Conservation (phyloP, 2,797 vertebrate species). For the Ptychobarbus kaznakovi region DNA sequence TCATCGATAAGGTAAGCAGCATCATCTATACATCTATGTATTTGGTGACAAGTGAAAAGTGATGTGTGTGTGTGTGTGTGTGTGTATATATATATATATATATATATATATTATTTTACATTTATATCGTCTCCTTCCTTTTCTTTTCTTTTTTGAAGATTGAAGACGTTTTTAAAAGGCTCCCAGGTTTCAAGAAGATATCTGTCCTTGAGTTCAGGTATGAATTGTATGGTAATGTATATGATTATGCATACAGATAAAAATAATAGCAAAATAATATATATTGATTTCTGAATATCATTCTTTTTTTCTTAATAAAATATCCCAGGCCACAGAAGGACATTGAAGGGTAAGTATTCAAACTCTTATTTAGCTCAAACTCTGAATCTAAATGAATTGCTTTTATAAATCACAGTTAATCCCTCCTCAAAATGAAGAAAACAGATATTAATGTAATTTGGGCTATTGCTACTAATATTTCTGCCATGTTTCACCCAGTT, state of each 20-base stretch:
- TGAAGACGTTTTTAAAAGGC: conserved; percentile 81
- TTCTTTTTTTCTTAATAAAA: conserved; percentile 31
- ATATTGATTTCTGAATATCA: conserved; percentile 44
- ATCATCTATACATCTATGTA: not conserved
- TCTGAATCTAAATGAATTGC: conserved; percentile 34
- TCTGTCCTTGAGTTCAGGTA: conserved; percentile 90
- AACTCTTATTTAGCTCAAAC: conserved; percentile 28
- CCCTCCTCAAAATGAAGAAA: conserved; percentile 41
- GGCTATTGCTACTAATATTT: conserved; percentile 40
- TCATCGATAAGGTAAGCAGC: conserved; percentile 83
- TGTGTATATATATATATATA: not conserved
- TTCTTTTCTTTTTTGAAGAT: conserved; percentile 73
- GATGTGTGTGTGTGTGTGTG: too few relatives aligned
- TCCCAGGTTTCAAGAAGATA: conserved; percentile 88
- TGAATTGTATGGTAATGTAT: conserved; percentile 32
- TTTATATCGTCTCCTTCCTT: not conserved
- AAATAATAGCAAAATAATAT: conserved; percentile 2
- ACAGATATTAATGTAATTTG: conserved; percentile 44
- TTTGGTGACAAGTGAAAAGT: not conserved
- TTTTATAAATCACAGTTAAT: conserved; percentile 36
- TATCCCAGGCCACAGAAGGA: conserved; percentile 84
- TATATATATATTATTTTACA: not conserved
- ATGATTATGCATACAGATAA: not conserved
- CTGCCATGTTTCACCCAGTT: conserved; percentile 40
- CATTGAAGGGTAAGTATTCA: conserved; percentile 80